Conservation (phyloP, 2,888 invertebrate genomes). For the Argyresthia albistria region DNA sequence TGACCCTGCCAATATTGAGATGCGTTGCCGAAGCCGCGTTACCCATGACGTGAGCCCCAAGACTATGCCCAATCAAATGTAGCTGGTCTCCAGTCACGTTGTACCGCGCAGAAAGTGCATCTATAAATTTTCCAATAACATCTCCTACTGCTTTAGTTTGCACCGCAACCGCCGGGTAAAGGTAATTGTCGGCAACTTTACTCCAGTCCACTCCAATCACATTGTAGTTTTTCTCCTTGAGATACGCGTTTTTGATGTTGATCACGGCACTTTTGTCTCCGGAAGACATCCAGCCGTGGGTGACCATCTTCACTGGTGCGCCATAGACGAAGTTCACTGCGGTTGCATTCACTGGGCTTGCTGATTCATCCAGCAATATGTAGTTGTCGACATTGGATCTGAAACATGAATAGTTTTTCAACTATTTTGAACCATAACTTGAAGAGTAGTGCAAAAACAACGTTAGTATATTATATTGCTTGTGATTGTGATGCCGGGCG, state of each 20-base stretch:
- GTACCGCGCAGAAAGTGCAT: constrained; percentile 20
- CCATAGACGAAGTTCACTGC: constrained; percentile 16
- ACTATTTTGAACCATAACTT: neutral
- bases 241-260: constrained; percentile 48
- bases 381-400: constrained; percentile 24
- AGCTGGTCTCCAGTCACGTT: constrained; percentile 26
- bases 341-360: constrained; percentile 12
- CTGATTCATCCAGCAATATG: constrained; percentile 22
- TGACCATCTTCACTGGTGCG: constrained; percentile 54
- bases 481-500: too few species aligned
- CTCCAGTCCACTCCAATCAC: constrained; percentile 57
- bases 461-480: too few species aligned
- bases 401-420: constrained; percentile 9
- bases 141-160: constrained; percentile 28
- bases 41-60: constrained; percentile 46
- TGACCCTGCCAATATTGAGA: constrained; percentile 23
- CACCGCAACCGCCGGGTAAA: constrained; percentile 35
- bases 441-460: too few species aligned
- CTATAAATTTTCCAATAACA: constrained; percentile 26
- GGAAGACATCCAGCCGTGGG: constrained; percentile 64
- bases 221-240: constrained; percentile 38
- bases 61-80: constrained; percentile 42
- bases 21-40: constrained; percentile 27
- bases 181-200: constrained; percentile 23
- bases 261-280: constrained; percentile 35